Conservation (phyloP, 2,888 invertebrate genomes). For the Miltochrista miniata region DNA sequence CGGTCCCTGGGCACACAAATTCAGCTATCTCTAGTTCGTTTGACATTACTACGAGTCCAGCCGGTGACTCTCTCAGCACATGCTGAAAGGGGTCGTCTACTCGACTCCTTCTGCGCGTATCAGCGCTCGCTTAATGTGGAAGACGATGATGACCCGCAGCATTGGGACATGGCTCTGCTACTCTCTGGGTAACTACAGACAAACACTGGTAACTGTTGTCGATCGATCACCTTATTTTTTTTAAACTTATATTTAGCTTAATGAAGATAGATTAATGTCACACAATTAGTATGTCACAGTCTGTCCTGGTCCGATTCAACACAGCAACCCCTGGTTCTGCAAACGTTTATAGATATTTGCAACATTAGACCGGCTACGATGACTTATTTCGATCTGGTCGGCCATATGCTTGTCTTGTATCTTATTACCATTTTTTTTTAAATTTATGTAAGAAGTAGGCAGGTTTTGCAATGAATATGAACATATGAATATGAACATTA, state of each 20-base stretch:
- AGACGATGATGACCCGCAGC: constrained; percentile 87
- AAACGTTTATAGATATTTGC: background rate
- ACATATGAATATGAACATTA: too few relatives aligned
- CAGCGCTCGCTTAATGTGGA: constrained; percentile 86
- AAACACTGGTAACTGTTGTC: constrained; percentile 16
- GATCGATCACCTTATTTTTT: constrained; percentile 4
- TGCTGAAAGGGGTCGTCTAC: constrained; percentile 85
- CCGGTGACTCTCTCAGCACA: constrained; percentile 85
- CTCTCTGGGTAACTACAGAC: constrained; percentile 85
- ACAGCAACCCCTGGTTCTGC: too few relatives aligned
- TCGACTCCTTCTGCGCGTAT: constrained; percentile 91
- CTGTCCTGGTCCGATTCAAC: too few relatives aligned
- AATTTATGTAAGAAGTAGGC: too few relatives aligned
- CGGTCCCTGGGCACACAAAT: constrained; percentile 86
- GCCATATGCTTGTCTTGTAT: too few relatives aligned
- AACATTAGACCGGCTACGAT: too few relatives aligned
- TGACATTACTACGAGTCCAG: constrained; percentile 88
- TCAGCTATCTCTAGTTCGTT: constrained; percentile 87
- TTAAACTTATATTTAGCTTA: background rate
- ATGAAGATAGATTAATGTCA: too few relatives aligned
- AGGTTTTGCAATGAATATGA: too few relatives aligned
- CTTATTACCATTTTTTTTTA: too few relatives aligned
- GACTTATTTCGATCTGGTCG: too few relatives aligned
- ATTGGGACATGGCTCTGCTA: constrained; percentile 92
- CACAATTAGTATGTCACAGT: too few relatives aligned